A percentile compares a stretch with the other conserved stretches of the same genome.
Conservation (phyloP, 2,888 invertebrate genomes). For the Lasioglossum figueresi region DNA sequence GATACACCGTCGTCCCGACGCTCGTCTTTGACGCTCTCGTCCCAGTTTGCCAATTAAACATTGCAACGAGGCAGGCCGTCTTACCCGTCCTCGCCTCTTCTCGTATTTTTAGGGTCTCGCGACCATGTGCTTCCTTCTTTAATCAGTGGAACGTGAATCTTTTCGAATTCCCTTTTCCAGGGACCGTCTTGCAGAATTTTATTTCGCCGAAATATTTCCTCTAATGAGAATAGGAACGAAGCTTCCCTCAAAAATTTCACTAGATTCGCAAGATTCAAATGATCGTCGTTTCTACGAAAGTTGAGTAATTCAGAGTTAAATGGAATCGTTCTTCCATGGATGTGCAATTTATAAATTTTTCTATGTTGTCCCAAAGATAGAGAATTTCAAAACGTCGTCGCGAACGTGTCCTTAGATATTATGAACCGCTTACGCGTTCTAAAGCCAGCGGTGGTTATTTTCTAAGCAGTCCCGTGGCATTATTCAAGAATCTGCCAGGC, state of each 20-base stretch:
- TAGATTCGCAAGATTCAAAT: neutral
- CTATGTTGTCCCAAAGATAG: neutral
- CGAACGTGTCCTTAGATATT: neutral
- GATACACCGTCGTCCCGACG: constrained; percentile 27
- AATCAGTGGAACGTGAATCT: neutral
- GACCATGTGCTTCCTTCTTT: neutral
- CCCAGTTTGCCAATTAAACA: constrained; percentile 67
- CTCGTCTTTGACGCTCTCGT: constrained; percentile 56
- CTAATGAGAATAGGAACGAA: neutral
- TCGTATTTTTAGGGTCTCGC: constrained; percentile 8
- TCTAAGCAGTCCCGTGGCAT: neutral
- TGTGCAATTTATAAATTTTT: neutral
- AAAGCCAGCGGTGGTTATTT: neutral
- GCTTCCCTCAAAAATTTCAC: neutral
- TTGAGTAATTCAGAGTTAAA: neutral
- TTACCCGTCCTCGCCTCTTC: neutral
- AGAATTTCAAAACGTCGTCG: neutral
- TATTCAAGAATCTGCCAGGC: neutral
- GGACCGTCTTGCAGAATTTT: neutral
- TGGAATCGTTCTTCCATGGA: neutral
- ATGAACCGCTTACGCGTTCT: neutral
- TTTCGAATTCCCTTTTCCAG: neutral
- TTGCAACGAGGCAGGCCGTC: neutral
- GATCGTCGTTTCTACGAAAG: neutral
- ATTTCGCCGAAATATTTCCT: neutral